Evolutionary conservation across 2,797 vertebrate genomes (phyloP).

Genomic region (Artibeus lituratus): DNA sequence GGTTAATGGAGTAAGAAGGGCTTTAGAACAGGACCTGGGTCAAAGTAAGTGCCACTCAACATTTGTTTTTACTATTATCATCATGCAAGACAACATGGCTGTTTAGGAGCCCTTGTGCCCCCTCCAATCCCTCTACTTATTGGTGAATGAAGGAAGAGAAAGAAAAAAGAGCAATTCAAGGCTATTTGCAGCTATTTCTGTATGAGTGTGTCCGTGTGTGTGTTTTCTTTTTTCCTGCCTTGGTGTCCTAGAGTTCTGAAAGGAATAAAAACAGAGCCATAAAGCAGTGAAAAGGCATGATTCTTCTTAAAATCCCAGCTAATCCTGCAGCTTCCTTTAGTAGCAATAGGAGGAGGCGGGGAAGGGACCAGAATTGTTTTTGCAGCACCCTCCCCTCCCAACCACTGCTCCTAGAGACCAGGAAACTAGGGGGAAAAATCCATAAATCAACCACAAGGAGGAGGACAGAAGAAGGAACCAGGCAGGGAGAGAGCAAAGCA

Average conservation of each 20-base stretch:
- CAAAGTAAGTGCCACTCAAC: not conserved
- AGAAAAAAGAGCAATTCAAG: slow-evolving; percentile 58
- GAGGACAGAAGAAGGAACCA: slow-evolving; percentile 38
- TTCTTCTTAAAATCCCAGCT: slow-evolving; percentile 63
- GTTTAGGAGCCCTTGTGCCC: not conserved
- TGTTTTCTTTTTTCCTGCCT: slow-evolving; percentile 34
- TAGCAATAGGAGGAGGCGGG: not conserved
- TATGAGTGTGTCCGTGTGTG: not conserved
- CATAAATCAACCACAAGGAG: slow-evolving; percentile 54
- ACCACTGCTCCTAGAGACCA: slow-evolving; percentile 67
- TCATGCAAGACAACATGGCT: not conserved
- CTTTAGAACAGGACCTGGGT: not conserved
- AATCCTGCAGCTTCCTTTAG: slow-evolving; percentile 69
- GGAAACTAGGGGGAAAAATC: slow-evolving; percentile 49
- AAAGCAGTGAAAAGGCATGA: slow-evolving; percentile 64
- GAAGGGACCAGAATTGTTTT: slow-evolving; percentile 35
- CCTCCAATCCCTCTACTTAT: slow-evolving; percentile 39
- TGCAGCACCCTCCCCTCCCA: not conserved
- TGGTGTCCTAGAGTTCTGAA: slow-evolving; percentile 65
- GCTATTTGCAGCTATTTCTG: slow-evolving; percentile 65
- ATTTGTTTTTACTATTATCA: not conserved
- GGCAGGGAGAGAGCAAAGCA: not conserved
- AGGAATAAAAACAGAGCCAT: slow-evolving; percentile 60
- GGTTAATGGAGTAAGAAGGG: not conserved
- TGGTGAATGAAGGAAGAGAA: slow-evolving; percentile 47